Conservation (phyloP, 1,140 invertebrate genomes). For the Scylla paramamosain region DNA sequence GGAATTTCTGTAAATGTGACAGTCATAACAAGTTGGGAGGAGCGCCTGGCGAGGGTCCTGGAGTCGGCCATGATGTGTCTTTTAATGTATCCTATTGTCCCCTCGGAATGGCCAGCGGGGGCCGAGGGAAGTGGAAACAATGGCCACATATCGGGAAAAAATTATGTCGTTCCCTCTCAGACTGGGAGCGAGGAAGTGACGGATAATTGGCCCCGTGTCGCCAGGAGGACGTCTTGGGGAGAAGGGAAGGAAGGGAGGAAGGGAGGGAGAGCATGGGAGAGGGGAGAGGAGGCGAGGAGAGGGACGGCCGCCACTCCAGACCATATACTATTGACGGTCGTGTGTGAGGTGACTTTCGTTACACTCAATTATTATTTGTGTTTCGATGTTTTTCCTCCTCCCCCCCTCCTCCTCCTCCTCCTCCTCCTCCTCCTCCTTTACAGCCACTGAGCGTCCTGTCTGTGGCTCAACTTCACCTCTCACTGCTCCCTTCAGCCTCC, state of each 20-base stretch:
- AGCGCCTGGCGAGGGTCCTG: slow-evolving; percentile 25
- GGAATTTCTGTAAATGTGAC: slow-evolving; percentile 35
- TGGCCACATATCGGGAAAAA: slow-evolving; percentile 66
- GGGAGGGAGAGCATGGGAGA: background rate
- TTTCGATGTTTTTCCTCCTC: background rate
- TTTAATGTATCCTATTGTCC: slow-evolving; percentile 70
- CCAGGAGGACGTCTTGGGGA: slow-evolving; percentile 8
- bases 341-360: background rate
- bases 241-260: too few species aligned
- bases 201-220: slow-evolving; percentile 61
- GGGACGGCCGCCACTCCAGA: background rate
- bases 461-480: background rate
- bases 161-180: slow-evolving; percentile 62
- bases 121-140: slow-evolving; percentile 67
- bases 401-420: too few species aligned
- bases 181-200: slow-evolving; percentile 65
- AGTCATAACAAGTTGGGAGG: slow-evolving; percentile 19
- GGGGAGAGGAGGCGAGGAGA: background rate
- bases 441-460: background rate
- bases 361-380: background rate
- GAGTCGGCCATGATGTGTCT: slow-evolving; percentile 57
- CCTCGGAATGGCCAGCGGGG: slow-evolving; percentile 57
- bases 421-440: background rate
- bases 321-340: background rate
- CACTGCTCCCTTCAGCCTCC: background rate